Base-by-base conservation (phyloP, 2,113 vertebrate genomes). In the Neogobius melanostomus region DNA sequence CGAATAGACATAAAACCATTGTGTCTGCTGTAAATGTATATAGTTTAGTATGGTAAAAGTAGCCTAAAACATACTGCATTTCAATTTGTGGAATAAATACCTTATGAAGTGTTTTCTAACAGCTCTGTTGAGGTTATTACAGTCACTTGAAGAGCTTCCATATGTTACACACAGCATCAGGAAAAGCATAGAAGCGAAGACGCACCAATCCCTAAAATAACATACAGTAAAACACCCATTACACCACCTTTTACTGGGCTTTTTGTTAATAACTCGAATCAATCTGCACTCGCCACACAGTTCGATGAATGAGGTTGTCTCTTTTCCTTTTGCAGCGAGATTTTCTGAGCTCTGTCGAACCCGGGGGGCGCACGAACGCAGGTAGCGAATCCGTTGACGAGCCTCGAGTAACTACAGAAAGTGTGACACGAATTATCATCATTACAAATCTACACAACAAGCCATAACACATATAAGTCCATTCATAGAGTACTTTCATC, bases 291-390 rank as follows among this genome's bases (percentile, higher is more conserved):
- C 17, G 95, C 95, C 93, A 93, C 68, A 94, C 75, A 11, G 82
- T 86, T 66, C 79, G 73, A 28, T 44, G 70, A 6, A 89, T 72
- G 3, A 80, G 62, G 8, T 64, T 64, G 17, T 88, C 85, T 69
- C 80, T 93, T 64, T 80, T 89, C 64, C 83, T 87, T 59, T 69
- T 87, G 1, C 66, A 48, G 28, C 76, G 82, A 49, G 49, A 64
- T 57, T 43, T 64, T 75, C 79, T 92, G 64, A 95, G 85, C 69
- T 91, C 90, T 43, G 73, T 81, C 6, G 44, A 70, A 53, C 84
- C 80, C 0, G 89, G 92, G 0, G 94, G 94, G 2, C 63, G 79
- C 0, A 88, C 87, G 11, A 93, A 48, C 84, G 90, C 45, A 94
- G 90, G 69, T 80, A 89, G 0, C 93, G 92, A 5, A 86, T 84